Base-by-base conservation (phyloP, 2,797 vertebrate genomes). In the Pseudochromis fuscus region DNA sequence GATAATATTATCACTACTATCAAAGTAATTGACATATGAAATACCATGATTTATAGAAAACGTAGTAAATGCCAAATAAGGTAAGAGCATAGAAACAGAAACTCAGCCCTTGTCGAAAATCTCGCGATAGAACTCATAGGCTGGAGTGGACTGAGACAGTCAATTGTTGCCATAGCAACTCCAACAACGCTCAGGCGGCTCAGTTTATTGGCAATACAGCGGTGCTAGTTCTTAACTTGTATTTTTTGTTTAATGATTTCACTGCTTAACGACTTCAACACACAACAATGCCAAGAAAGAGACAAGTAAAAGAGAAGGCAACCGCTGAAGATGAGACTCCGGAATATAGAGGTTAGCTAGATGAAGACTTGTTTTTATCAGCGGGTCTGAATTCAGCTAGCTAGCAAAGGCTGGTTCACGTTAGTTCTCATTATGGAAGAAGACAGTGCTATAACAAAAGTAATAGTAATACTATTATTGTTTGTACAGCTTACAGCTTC, bases 211-310 rank as follows among this genome's bases (percentile, higher is more conserved):
- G 23, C 33, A 15, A 16, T 1, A 12, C 7, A 24, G n/a, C 16
- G 5, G 4, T 12, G n/a, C 55, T 27, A 18, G 0, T 23, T 19
- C 0, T 21, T 23, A 2, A 33, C 1, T 21, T 44, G 12, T 35
- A 0, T 2, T 2, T 2, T 27, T 0, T 45, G 11, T 25, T 1
- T 5, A 7, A 19, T 15, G 0, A 24, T 48, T 42, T 19, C n/a
- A 10, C 40, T 44, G 8, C 38, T 2, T 15, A 30, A 62, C 40
- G 19, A 51, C 31, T 13, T 40, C 15, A 42, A 15, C 3, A 50
- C 3, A 5, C 37, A 63, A 79, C 31, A 4, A 94, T 94, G 94
- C 75, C 74, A 1, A 87, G 44, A 79, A 93, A 85, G 50, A 93
- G 64, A 59, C 65, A n/a, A 4, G 40, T 5, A 3, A 93, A 86